phyloP scores from a whole-genome alignment of 2,888 invertebrate genomes.

The Polyploca ridens region DNA sequence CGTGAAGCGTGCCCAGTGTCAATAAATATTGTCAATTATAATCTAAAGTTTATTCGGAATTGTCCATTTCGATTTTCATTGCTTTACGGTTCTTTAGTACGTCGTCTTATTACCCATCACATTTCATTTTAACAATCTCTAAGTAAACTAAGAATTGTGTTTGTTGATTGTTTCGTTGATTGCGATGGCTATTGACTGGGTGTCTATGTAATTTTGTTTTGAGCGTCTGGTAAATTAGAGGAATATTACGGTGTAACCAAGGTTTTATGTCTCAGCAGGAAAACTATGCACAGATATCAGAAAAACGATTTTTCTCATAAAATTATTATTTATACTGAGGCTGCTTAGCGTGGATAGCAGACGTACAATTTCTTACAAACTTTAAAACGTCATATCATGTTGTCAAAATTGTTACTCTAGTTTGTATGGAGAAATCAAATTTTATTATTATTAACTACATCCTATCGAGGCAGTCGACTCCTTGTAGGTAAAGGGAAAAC shows the following conservation, averaged over 20 bases:
- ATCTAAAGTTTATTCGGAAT: constrained; percentile 36
- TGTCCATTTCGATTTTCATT: constrained; percentile 25
- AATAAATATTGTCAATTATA: constrained; percentile 41
- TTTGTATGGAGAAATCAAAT: too few species aligned
- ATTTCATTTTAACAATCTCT: constrained; percentile 18
- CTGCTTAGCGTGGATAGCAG: too few species aligned
- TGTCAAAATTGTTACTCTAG: too few species aligned
- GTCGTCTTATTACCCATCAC: constrained; percentile 32
- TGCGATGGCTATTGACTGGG: background rate
- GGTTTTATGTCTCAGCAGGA: background rate
- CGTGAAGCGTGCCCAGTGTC: constrained; percentile 35
- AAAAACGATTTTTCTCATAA: too few species aligned
- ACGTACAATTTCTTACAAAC: too few species aligned
- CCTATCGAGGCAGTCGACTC: too few species aligned
- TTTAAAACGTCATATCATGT: too few species aligned
- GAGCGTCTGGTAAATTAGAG: background rate
- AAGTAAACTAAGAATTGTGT: constrained; percentile 21
- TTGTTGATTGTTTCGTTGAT: constrained; percentile 16
- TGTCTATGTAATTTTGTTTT: background rate
- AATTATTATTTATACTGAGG: too few species aligned
- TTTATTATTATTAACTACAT: too few species aligned
- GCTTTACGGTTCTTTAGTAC: constrained; percentile 27
- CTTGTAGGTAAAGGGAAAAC: too few species aligned
- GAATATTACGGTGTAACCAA: background rate
- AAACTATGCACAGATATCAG: background rate